Evolutionary conservation across 2,888 invertebrate genomes (phyloP).

Genomic region (Aleiodes leptofemur): DNA sequence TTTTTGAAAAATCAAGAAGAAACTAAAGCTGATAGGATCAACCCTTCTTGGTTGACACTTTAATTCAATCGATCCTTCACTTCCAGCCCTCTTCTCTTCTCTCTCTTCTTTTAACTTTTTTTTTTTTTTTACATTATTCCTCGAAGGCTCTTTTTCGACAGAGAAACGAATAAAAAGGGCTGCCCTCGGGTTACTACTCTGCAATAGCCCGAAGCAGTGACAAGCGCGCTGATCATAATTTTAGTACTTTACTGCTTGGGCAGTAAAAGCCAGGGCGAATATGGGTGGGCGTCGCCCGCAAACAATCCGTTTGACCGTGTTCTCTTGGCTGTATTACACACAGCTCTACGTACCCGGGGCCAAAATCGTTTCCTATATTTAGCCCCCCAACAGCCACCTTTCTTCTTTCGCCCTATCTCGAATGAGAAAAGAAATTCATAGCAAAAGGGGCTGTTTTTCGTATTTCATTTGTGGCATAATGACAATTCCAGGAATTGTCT

Average conservation of each 20-base stretch:
- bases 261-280: slow-evolving; percentile 69
- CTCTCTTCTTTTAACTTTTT: not conserved
- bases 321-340: slow-evolving; percentile 60
- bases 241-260: slow-evolving; percentile 71
- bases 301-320: slow-evolving; percentile 72
- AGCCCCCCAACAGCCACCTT: slow-evolving; percentile 52
- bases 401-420: slow-evolving; percentile 14
- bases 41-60: slow-evolving; percentile 43
- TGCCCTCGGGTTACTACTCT: slow-evolving; percentile 38
- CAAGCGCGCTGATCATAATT: slow-evolving; percentile 71
- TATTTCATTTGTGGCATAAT: too few relatives aligned
- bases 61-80: slow-evolving; percentile 30
- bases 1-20: slow-evolving; percentile 9
- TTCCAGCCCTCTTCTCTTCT: not conserved
- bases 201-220: slow-evolving; percentile 70
- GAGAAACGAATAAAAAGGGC: not conserved
- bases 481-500: slow-evolving; percentile 46
- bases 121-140: not conserved
- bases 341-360: slow-evolving; percentile 49
- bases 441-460: too few relatives aligned
- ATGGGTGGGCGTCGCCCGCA: slow-evolving; percentile 72
- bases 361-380: slow-evolving; percentile 66
- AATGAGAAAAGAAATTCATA: not conserved
- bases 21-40: slow-evolving; percentile 40
- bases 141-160: not conserved